Evolutionary conservation across 2,113 vertebrate genomes (phyloP).

Genomic region (Xenopus borealis): DNA sequence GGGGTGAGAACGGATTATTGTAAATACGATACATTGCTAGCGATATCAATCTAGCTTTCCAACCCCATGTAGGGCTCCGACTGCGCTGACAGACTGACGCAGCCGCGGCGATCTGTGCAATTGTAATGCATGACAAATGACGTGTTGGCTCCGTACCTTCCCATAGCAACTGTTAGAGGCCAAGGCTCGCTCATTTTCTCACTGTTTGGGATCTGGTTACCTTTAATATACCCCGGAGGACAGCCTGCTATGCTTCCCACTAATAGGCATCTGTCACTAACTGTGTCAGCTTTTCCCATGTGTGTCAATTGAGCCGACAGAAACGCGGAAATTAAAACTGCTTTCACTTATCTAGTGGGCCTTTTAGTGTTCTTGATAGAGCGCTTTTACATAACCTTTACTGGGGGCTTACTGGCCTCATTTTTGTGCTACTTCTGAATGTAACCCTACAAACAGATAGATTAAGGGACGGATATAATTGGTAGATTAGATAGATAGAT

Average conservation of each 20-base stretch:
- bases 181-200: conserved; percentile 47
- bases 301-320: conserved; percentile 41
- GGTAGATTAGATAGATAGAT: no score
- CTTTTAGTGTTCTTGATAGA: no score
- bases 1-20: no score
- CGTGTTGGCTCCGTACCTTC: conserved; percentile 41
- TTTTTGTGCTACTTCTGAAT: no score
- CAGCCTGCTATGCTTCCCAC: conserved; percentile 43
- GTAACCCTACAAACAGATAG: no score
- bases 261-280: conserved; percentile 59
- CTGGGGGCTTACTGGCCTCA: no score
- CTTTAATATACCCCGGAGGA: conserved; percentile 50
- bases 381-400: no score
- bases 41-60: no score
- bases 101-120: conserved; percentile 34
- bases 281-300: conserved; percentile 56
- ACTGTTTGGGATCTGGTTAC: conserved; percentile 53
- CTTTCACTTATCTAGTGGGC: background rate
- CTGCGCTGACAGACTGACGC: background rate
- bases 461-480: no score
- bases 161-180: conserved; percentile 48
- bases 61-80: no score
- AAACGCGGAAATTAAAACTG: conserved; percentile 16
- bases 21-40: no score
- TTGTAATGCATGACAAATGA: conserved; percentile 39